Base-by-base conservation (phyloP, 2,113 vertebrate genomes). In the Carlito syrichta region DNA sequence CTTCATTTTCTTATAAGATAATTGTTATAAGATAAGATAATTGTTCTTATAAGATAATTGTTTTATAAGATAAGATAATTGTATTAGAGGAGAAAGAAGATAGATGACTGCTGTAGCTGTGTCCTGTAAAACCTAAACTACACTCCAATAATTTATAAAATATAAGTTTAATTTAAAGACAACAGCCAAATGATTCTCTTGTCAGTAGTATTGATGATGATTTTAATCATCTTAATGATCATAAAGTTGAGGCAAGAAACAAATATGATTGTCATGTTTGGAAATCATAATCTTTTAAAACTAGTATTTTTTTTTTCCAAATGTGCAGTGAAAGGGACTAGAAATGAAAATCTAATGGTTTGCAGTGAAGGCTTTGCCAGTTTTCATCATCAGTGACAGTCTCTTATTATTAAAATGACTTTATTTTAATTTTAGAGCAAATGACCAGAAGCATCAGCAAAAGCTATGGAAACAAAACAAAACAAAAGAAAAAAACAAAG, bases 151-250 rank as follows among this genome's bases (percentile, higher is more conserved):
- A 85, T 35, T 84, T 73, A 48, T 16, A 54, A 81, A 78, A 63
- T 17, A 8, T 45, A 62, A 73, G 40, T 10, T 58, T 68, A 89
- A 63, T 45, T 66, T 23, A 43, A 16, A 69, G 43, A 25, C 11
- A 83, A 20, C 40, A 58, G 45, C 63, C 16, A 16, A 58, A 4
- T 22, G 23, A 35, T 60, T 82, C 4, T n/a, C 30, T 9, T 85
- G 27, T 74, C 6, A 52, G 25, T 8, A 63, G 38, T 43, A 13
- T 12, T 93, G 38, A 95, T 35, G 5, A 40, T 40, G 58, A 69
- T 23, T 38, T 84, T 69, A 58, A 94, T 68, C 17, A 58, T 69
- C 69, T 92, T 23, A 66, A 56, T 66, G 32, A 90, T n/a, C 23
- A 50, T 23, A 8, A 38, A n/a, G 17, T 62, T 81, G 5, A 56